phyloP scores from a whole-genome alignment of 2,888 invertebrate genomes.

The Osedax fenrisi region DNA sequence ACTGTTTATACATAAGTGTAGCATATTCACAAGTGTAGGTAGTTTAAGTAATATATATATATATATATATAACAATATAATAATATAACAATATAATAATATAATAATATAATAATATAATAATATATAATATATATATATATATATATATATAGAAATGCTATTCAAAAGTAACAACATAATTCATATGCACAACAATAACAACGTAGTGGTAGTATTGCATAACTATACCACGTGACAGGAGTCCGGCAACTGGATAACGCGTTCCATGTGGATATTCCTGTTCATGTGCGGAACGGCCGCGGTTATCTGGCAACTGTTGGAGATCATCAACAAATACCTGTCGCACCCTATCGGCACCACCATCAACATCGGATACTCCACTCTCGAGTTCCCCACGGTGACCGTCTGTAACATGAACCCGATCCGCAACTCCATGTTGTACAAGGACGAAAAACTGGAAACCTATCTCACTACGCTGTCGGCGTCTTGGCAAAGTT shows the following conservation, averaged over 20 bases:
- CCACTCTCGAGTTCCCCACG: constrained; percentile 29
- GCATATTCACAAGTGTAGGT: no score
- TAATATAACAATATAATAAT: no score
- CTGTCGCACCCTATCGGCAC: constrained; percentile 18
- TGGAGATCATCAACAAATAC: constrained; percentile 27
- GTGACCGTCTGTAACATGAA: constrained; percentile 35
- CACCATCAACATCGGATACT: constrained; percentile 29
- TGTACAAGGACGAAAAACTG: neutral
- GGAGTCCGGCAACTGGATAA: constrained; percentile 23
- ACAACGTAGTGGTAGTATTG: no score
- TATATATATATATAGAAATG: no score
- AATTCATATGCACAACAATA: no score
- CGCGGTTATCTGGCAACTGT: constrained; percentile 23
- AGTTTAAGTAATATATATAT: no score
- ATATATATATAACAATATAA: no score
- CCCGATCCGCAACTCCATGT: constrained; percentile 27
- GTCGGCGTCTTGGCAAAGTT: neutral
- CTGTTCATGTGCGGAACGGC: constrained; percentile 29
- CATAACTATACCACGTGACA: no score
- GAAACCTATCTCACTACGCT: neutral
- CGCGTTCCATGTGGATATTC: constrained; percentile 27
- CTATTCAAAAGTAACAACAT: no score
- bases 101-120: no score
- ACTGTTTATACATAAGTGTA: no score
- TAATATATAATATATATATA: no score